Evolutionary conservation across 2,797 vertebrate genomes (phyloP), one percentile per base, ranked within the genome.

Genomic region (Odontamblyopus rebecca): DNA sequence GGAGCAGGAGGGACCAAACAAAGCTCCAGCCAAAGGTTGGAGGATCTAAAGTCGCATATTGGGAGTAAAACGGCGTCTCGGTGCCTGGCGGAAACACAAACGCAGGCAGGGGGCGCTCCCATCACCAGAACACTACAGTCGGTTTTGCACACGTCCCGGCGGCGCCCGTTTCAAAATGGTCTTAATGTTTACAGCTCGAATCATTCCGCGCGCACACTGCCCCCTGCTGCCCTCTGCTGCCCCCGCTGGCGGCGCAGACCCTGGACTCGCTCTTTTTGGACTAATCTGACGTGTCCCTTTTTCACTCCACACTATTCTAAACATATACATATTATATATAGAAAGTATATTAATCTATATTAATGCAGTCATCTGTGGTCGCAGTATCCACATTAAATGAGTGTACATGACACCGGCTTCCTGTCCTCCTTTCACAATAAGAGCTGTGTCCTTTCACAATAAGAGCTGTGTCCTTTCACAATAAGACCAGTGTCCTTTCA

Each of bases 281-380:
- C 8, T n/a, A 67, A 67, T 54, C 81, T 82, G 67, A 82, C 71
- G 68, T 84, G 67, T 74, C 81, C 83, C 67, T 76, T 81, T 84
- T 72, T 70, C 77, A 80, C 44, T 48, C 38, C 50, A 67, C 65
- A 53, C 65, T 67, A 67, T 67, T 67, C 53, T 67, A 62, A 62
- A 62, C 61, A 62, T 62, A 38, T 60, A 60, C 57, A 60, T 60
- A 60, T 60, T 60, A 60, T 60, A 60, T 66, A 66, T 67, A 54
- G n/a, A 38, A 57, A 57, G 53, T 68, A 68, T 54, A 67, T 57
- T 57, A 57, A 56, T 68, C 53, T 68, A 68, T 68, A 68, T 68
- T 18, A 56, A 68, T 68, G 67, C 67, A 68, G 54, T 68, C 54
- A 57, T 38, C 53, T 68, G 67, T 68, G 65, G 50, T 53, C 65